Base-by-base conservation (phyloP, 2,113 vertebrate species). In the Perca fluviatilis region DNA sequence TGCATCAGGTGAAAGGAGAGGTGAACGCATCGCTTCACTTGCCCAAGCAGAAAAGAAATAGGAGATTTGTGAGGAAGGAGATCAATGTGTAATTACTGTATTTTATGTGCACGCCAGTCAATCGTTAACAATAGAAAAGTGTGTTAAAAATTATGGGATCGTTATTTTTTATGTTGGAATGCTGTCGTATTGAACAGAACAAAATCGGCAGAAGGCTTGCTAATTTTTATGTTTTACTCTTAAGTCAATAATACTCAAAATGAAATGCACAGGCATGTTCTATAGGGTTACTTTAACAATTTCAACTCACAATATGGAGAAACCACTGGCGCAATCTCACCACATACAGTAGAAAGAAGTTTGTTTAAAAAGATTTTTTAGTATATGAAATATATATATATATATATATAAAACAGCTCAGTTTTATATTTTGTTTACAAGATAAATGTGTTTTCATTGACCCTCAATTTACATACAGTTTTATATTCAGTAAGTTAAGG, bases 41-140 rank as follows among this genome's bases (percentile, higher is more conserved):
- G 3, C 2, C 40, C 16, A 0, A 14, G 46, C 10, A 11, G 46
- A 13, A 16, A 50, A 50, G 27, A 71, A 54, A 56, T 6, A 13
- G 21, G 27, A 8, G 21, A 54, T 68, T 40, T 51, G 12, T 16
- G 43, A 49, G n/a, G 15, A 23, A 2, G n/a, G 21, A 50, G 85
- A 89, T 89, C 85, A 25, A 64, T 79, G 82, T 77, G 72, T 77
- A 85, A 85, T 83, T 82, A 81, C 49, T 58, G 67, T 69, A 65
- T 72, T 86, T 85, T 63, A 88, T 60, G 72, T 66, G 63, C 53
- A 14, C 25, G 4, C 36, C 11, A 33, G 71, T 91, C 90, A 84
- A 82, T 90, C 87, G 74, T 19, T 56, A 40, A 75, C 74, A 80
- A 80, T n/a, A 30, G 18, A 67, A 46, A 66, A 40, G 58, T 30